phyloP scores from a whole-genome alignment of 2,797 vertebrate genomes.

The Spatula clypeata region DNA sequence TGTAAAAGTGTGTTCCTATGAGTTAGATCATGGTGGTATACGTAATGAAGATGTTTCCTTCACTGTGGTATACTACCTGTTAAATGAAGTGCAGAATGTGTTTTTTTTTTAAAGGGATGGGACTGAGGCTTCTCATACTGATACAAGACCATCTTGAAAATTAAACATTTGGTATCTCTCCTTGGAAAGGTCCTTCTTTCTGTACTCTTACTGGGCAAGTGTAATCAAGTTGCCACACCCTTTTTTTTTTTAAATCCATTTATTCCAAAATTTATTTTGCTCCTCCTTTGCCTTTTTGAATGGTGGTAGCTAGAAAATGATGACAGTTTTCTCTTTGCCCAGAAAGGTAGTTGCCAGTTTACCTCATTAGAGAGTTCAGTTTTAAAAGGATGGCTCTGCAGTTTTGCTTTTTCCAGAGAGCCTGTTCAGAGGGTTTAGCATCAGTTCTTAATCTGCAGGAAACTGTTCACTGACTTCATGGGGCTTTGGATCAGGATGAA shows the following conservation, averaged over 20 bases:
- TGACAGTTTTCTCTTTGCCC: not conserved
- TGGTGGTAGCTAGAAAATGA: not conserved
- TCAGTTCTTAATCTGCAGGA: not conserved
- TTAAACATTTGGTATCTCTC: not conserved
- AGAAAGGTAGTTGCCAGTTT: not conserved
- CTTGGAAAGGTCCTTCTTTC: not conserved
- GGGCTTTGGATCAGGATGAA: not conserved
- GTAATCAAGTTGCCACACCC: not conserved
- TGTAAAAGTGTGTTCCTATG: not conserved
- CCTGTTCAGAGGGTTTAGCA: not conserved
- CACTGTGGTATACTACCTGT: rapidly evolving
- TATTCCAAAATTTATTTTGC: not conserved
- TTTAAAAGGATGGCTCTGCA: not conserved
- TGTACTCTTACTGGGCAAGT: not conserved
- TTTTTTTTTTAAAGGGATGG: not conserved
- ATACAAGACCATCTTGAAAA: not conserved
- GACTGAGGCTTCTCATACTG: not conserved
- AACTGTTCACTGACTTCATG: not conserved
- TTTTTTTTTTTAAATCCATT: not conserved
- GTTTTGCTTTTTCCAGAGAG: not conserved
- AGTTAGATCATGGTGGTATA: not conserved
- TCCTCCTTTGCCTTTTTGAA: not conserved
- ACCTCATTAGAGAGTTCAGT: not conserved
- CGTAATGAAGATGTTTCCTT: not conserved
- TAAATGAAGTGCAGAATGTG: not conserved